A percentile compares a stretch with the other conserved stretches of the same genome.
These are phyloP conservation scores for Dryas iulia DNA, from an alignment of 1,140 invertebrate species.

Conservation along the genomic window DNA sequence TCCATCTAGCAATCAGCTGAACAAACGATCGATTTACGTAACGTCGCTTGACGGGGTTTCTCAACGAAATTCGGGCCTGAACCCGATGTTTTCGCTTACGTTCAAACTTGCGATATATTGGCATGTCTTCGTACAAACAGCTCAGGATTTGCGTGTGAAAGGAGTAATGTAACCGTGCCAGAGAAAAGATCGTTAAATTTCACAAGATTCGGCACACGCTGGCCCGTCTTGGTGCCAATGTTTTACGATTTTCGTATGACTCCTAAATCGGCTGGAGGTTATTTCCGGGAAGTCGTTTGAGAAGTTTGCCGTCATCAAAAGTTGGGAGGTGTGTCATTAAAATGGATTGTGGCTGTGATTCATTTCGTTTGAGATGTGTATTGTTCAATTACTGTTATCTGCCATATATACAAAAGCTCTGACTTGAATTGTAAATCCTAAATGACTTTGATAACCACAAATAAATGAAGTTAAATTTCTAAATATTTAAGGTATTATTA, in stretches of 20 bases:
- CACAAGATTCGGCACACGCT: conserved; percentile 39
- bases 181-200: conserved; percentile 62
- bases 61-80: conserved; percentile 46
- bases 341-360: conserved; percentile 42
- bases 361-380: conserved; percentile 22
- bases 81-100: conserved; percentile 50
- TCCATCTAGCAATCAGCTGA: conserved; percentile 66
- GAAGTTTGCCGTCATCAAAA: conserved; percentile 66
- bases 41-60: conserved; percentile 53
- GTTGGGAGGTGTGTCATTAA: conserved; percentile 52
- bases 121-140: conserved; percentile 52
- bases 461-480: neutral
- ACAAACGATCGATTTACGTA: conserved; percentile 68
- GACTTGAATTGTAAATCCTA: neutral
- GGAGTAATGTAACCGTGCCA: conserved; percentile 58
- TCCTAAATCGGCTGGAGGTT: conserved; percentile 56
- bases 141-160: conserved; percentile 59
- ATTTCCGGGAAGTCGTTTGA: conserved; percentile 63
- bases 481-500: neutral
- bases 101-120: conserved; percentile 60
- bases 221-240: conserved; percentile 46
- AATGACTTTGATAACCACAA: neutral
- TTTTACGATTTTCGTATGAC: conserved; percentile 71
- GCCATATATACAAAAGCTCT: neutral
- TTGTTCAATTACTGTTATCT: conserved; percentile 4